phyloP scores from a whole-genome alignment of 2,113 vertebrate species.

The Cyanocitta stelleri region DNA sequence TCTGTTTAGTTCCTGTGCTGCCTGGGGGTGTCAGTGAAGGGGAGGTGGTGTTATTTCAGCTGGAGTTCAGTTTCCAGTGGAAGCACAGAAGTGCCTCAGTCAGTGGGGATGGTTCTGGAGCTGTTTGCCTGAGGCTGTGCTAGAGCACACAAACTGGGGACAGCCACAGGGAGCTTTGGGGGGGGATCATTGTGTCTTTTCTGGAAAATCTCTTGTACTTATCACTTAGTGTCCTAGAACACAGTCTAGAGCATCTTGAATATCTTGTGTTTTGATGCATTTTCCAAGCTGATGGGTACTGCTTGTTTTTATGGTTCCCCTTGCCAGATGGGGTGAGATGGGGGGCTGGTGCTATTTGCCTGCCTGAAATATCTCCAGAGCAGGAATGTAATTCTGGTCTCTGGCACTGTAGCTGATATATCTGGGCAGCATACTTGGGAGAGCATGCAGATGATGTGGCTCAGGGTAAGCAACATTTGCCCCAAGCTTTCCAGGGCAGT shows the following conservation, averaged over 20 bases:
- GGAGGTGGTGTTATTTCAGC: background rate
- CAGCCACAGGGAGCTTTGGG: background rate
- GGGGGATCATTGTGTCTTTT: background rate
- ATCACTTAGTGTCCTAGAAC: background rate
- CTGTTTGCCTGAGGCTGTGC: accelerated
- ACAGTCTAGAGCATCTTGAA: background rate
- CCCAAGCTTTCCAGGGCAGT: background rate
- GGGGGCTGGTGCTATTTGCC: background rate
- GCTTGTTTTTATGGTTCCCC: background rate
- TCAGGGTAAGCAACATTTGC: background rate
- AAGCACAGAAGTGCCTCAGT: background rate
- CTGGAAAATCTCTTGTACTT: background rate
- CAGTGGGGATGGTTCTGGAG: background rate
- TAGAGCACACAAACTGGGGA: accelerated
- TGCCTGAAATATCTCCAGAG: background rate
- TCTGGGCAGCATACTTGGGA: background rate
- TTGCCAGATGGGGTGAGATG: background rate
- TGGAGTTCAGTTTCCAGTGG: background rate
- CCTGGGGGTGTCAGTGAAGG: background rate
- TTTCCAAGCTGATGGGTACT: background rate
- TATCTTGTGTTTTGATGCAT: background rate
- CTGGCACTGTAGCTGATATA: background rate
- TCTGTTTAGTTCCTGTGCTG: background rate
- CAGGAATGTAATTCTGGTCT: background rate
- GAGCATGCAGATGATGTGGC: background rate